Base-by-base conservation (phyloP, 2,797 vertebrate genomes). In the Okamejei kenojei region DNA sequence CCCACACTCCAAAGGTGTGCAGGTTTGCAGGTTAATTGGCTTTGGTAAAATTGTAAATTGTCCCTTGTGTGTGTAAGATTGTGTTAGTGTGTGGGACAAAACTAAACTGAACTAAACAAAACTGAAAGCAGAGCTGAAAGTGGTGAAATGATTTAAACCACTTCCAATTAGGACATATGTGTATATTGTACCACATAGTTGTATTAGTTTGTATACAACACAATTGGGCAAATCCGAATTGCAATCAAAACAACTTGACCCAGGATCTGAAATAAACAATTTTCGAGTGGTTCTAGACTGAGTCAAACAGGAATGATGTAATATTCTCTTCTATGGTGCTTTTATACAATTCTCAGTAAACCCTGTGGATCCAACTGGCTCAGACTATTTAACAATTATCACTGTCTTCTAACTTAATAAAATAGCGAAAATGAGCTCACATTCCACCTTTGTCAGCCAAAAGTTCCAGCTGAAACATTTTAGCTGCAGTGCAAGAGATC, bases 321-420 rank as follows among this genome's bases (percentile, higher is more conserved):
- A 88, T 9, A 68, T 6, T 65, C 11, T 63, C 82, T 65, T 65
- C 82, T 13, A 65, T 63, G 11, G 9, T 63, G 84, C 61, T 65
- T 58, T 63, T 8, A 63, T 32, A 65, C 7, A 65, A 32, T 65
- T 88, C n/a, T n/a, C 45, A 86, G 23, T 65, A n/a, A 65, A 61
- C 45, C 45, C 29, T 65, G 84, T n/a, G 61, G 84, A 19, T n/a
- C n/a, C 61, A 88, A 32, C 61, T 88, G 84, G 58, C 61, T n/a
- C 61, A 65, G 61, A 63, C 65, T 86, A n/a, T n/a, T 63, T 32
- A 86, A 65, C 29, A n/a, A 86, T 65, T 84, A 86, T 86, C 65
- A 65, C 58, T 63, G n/a, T 65, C 61, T 88, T 65, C 29, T 23
- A 65, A 65, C 61, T 32, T 65, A 65, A 88, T 65, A 65, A 65